Conservation (phyloP, 2,797 vertebrate species). For the Cheirogaleus major region DNA sequence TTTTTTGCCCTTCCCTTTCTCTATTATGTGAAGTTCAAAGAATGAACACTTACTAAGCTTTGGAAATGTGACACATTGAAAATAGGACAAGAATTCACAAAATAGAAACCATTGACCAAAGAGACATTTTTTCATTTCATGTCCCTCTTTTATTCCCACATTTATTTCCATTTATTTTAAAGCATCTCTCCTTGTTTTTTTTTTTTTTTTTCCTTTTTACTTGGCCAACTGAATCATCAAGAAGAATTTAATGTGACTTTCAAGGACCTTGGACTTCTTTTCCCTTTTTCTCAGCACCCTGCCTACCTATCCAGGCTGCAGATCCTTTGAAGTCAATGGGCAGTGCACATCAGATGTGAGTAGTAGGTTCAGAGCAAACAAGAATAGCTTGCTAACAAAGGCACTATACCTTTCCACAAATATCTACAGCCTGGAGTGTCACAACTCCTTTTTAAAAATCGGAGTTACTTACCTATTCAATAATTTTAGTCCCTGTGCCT, state of each 20-base stretch:
- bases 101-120: constrained; percentile 38
- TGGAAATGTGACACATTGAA: constrained; percentile 24
- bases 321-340: constrained; percentile 30
- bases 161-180: constrained; percentile 54
- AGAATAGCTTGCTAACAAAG: constrained; percentile 38
- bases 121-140: neutral
- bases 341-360: neutral
- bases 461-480: neutral
- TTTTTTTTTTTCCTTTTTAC: neutral
- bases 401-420: constrained; percentile 1
- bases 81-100: constrained; percentile 58
- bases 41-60: constrained; percentile 20
- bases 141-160: neutral
- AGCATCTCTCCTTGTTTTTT: neutral
- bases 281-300: neutral
- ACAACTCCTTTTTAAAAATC: neutral
- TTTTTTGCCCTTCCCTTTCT: neutral
- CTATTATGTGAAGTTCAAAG: neutral
- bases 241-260: constrained; percentile 26
- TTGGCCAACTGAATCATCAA: constrained; percentile 9
- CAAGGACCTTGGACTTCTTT: neutral
- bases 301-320: neutral
- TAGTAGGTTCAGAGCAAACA: constrained; percentile 17
- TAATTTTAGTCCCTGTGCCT: neutral
- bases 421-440: neutral